Evolutionary conservation across 2,888 invertebrate genomes (phyloP).

Genomic region (Altica lythri): DNA sequence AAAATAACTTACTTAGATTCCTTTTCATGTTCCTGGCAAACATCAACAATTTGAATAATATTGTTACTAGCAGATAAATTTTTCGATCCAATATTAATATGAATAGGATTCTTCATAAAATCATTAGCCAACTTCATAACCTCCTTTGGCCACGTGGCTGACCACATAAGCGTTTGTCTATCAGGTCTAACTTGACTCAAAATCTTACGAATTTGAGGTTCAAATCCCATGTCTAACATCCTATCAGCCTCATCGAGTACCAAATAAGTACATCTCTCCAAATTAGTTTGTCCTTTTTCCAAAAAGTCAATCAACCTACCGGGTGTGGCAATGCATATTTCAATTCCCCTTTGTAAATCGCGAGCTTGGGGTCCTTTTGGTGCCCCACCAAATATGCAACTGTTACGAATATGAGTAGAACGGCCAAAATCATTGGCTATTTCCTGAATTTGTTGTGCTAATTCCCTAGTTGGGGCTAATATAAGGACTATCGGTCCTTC

Average conservation of each 20-base stretch:
- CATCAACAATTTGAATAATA: slow-evolving; percentile 84
- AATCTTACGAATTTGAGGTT: slow-evolving; percentile 93
- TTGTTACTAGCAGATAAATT: slow-evolving; percentile 89
- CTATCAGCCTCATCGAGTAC: slow-evolving; percentile 95
- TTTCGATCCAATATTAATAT: slow-evolving; percentile 89
- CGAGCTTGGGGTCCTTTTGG: slow-evolving; percentile 82
- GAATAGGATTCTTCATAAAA: slow-evolving; percentile 86
- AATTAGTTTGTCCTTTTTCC: slow-evolving; percentile 72
- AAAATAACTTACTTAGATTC: slow-evolving; percentile 60
- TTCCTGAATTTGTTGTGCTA: slow-evolving; percentile 77
- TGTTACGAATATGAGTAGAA: slow-evolving; percentile 77
- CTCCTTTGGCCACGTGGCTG: slow-evolving; percentile 98
- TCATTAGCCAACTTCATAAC: slow-evolving; percentile 90
- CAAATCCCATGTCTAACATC: slow-evolving; percentile 98
- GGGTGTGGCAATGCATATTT: slow-evolving; percentile 87
- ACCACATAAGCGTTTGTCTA: slow-evolving; percentile 97
- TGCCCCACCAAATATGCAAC: slow-evolving; percentile 91
- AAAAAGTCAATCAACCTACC: slow-evolving; percentile 83
- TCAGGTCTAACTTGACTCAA: slow-evolving; percentile 91
- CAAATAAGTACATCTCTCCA: slow-evolving; percentile 80
- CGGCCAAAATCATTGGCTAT: slow-evolving; percentile 85
- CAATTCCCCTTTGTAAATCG: slow-evolving; percentile 72
- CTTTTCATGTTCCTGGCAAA: slow-evolving; percentile 86
- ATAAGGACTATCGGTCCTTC: slow-evolving; percentile 87
- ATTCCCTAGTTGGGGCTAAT: slow-evolving; percentile 77